Percentiles rank a stretch among this genome's conserved stretches.
These are phyloP conservation scores for Rynchops niger DNA, from an alignment of 2,113 vertebrate species.

Conservation along the genomic window DNA sequence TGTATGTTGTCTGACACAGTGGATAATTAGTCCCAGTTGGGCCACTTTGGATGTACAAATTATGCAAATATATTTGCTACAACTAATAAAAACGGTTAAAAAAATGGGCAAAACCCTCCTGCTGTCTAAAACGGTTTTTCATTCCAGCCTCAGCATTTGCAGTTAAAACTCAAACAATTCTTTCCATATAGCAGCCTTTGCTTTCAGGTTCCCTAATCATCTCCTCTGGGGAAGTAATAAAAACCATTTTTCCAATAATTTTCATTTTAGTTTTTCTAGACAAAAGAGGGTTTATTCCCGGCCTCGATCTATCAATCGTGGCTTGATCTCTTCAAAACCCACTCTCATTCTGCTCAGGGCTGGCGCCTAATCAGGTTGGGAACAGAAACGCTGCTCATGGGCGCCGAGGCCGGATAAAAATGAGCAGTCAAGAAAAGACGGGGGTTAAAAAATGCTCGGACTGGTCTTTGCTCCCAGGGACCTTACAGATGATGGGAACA, in stretches of 20 bases:
- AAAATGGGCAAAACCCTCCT: background rate
- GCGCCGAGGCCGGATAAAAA: background rate
- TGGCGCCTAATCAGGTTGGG: background rate
- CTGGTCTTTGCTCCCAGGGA: background rate
- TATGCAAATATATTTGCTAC: constrained; percentile 8
- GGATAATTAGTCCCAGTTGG: constrained; percentile 12
- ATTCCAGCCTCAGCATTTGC: background rate
- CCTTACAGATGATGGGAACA: background rate
- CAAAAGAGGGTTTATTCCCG: background rate
- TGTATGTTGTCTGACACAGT: constrained; percentile 8
- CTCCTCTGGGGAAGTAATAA: background rate
- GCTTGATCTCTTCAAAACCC: background rate
- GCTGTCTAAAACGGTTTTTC: background rate
- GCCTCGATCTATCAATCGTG: background rate
- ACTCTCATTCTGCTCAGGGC: background rate
- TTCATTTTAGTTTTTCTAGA: background rate
- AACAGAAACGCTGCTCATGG: background rate
- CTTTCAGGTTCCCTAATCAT: background rate
- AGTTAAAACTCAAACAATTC: background rate
- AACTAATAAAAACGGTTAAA: background rate
- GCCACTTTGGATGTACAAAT: background rate
- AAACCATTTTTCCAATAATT: background rate
- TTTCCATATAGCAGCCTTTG: background rate
- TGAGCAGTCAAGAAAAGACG: background rate
- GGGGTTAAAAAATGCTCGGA: background rate